Base-by-base conservation (phyloP, 1,140 invertebrate genomes). In the Caerostris darwini region DNA sequence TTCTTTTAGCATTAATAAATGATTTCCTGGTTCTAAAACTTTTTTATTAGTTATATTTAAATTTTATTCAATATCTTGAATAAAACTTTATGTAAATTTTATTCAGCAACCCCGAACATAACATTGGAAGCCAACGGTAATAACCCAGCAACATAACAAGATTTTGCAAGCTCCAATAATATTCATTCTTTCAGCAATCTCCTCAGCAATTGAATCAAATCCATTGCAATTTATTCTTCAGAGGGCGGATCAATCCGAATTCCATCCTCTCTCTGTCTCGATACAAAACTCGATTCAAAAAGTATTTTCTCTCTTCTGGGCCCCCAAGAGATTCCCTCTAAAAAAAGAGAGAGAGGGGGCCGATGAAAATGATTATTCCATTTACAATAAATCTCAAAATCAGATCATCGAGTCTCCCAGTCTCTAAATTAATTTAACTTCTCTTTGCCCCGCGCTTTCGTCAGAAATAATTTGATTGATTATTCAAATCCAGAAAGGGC, bases 401-500 rank as follows among this genome's bases (percentile, higher is more conserved):
- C 56, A 59, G 83, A 86, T 86, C 83, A 86, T 86, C 58, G 58
- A 86, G 34, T 86, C 56, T 71, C 69, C 34, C 83, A 64, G 83
- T 86, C 58, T 86, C 58, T 58, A 59, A 86, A 86, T 86, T 86
- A 86, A 86, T 86, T 86, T 86, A 86, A 86, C 83, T 86, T 58
- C 56, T 86, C 56, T n/a, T 59, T n/a, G 83, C 56, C 34, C 57
- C n/a, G 57, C 83, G 58, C 53, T 86, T 86, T 86, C 58, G 56
- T 61, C 83, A 58, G 57, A 86, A 86, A 86, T 86, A 86, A 86
- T 86, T 86, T 86, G 83, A 86, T 86, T 86, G 83, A 86, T 86
- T 86, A 86, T 86, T 86, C 83, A 86, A 86, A 86, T 86, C 58
- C 83, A 86, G 83, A 57, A 83, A 54, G 34, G 34, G 81, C 56